phyloP scores from a whole-genome alignment of 2,888 invertebrate species.

The Anodontia alba region DNA sequence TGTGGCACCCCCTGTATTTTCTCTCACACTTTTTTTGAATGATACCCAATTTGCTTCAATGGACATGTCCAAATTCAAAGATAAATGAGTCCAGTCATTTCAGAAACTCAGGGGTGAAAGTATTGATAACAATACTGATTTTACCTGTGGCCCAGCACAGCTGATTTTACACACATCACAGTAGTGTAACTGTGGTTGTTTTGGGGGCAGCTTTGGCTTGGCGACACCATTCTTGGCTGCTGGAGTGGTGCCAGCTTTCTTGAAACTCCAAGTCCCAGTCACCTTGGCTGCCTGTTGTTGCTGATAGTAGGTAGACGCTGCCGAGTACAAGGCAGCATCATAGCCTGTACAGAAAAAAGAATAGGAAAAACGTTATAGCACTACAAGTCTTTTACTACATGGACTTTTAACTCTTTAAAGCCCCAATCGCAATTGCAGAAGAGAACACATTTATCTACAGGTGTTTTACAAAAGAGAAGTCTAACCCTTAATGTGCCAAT shows the following conservation, averaged over 20 bases:
- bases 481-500: too few relatives aligned
- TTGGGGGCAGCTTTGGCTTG: constrained; percentile 86
- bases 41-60: too few relatives aligned
- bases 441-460: too few relatives aligned
- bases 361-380: neutral
- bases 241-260: constrained; percentile 69
- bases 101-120: too few relatives aligned
- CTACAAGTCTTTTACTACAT: neutral
- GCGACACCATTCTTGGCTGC: constrained; percentile 65
- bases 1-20: too few relatives aligned
- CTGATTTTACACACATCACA: constrained; percentile 99
- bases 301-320: constrained; percentile 97
- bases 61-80: too few relatives aligned
- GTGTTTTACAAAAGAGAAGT: too few relatives aligned
- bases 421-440: too few relatives aligned
- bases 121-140: too few relatives aligned
- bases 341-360: constrained; percentile 87
- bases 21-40: too few relatives aligned
- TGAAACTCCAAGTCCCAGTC: constrained; percentile 86
- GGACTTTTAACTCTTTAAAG: too few relatives aligned
- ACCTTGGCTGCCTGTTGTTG: constrained; percentile 88
- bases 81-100: too few relatives aligned
- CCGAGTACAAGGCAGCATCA: constrained; percentile 97
- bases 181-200: constrained; percentile 90
- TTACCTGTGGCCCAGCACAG: constrained; percentile 95